These are phyloP conservation scores for Apogon talboti DNA, from an alignment of 2,797 vertebrate species.

Conservation along the genomic window DNA sequence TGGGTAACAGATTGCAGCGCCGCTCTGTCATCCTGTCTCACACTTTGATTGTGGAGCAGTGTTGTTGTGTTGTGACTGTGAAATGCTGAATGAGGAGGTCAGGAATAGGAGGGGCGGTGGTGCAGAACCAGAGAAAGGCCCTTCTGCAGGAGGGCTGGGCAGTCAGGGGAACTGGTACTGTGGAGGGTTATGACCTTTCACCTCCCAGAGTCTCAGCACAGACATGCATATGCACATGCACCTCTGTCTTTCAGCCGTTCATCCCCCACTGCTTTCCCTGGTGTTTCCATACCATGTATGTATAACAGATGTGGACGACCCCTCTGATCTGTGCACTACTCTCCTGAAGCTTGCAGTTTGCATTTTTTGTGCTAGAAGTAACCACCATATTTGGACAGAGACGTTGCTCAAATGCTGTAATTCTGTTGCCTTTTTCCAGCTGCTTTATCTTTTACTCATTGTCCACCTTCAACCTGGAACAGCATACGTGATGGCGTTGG, in stretches of 20 bases:
- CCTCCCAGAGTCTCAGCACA: not conserved
- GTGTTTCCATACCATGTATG: constrained; percentile 25
- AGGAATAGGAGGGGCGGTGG: constrained; percentile 12
- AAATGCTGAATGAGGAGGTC: constrained; percentile 1
- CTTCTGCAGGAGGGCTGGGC: constrained; percentile 6
- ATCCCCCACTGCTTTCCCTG: constrained; percentile 26
- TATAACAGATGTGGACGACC: too few species aligned
- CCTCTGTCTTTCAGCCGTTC: constrained; percentile 27
- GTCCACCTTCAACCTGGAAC: too few species aligned
- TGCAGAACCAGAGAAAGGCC: not conserved
- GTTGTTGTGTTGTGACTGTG: not conserved
- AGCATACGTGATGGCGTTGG: too few species aligned
- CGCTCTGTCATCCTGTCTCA: constrained; percentile 45
- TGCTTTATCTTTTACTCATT: too few species aligned
- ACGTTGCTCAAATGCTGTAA: too few species aligned
- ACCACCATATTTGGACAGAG: too few species aligned
- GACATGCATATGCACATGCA: constrained; percentile 11
- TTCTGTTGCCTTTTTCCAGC: too few species aligned
- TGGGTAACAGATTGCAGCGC: constrained; percentile 52
- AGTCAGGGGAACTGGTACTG: constrained; percentile 11
- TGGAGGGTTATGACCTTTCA: constrained; percentile 36
- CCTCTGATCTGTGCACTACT: too few species aligned
- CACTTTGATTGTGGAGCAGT: constrained; percentile 31
- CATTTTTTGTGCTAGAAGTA: too few species aligned
- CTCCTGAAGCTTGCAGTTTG: too few species aligned